Conservation (phyloP, 2,113 vertebrate genomes). For the Tenebrosternarchus preto region DNA sequence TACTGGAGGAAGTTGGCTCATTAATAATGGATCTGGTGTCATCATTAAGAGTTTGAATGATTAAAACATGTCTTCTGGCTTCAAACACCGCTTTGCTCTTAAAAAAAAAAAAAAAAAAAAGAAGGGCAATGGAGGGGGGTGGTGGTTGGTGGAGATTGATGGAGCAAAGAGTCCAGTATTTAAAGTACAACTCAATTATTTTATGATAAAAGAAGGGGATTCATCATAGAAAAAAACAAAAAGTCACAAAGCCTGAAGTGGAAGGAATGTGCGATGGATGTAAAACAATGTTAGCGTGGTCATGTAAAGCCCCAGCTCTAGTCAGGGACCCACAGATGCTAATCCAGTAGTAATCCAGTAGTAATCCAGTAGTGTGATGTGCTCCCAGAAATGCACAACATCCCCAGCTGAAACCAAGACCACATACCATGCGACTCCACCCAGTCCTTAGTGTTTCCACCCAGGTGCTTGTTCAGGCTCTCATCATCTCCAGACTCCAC, state of each 20-base stretch:
- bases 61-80: constrained; percentile 80
- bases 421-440: too few relatives aligned
- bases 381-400: too few relatives aligned
- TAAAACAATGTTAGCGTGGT: neutral
- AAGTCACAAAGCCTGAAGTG: neutral
- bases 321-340: neutral
- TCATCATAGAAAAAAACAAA: neutral
- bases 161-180: constrained; percentile 3
- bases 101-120: constrained; percentile 1
- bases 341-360: too few relatives aligned
- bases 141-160: neutral
- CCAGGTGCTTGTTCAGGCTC: too few relatives aligned
- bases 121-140: neutral
- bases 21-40: constrained; percentile 84
- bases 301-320: neutral
- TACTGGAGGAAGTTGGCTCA: constrained; percentile 67
- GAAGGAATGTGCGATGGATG: neutral
- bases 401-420: too few relatives aligned
- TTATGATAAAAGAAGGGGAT: neutral
- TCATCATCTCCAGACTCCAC: too few relatives aligned
- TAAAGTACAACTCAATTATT: constrained; percentile 32
- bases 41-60: constrained; percentile 78
- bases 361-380: too few relatives aligned
- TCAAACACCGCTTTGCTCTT: constrained; percentile 65
- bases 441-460: too few relatives aligned